Evolutionary conservation across 2,888 invertebrate genomes (phyloP), one percentile per base, ranked within the genome.

Genomic region (Tenthredo mesomela): DNA sequence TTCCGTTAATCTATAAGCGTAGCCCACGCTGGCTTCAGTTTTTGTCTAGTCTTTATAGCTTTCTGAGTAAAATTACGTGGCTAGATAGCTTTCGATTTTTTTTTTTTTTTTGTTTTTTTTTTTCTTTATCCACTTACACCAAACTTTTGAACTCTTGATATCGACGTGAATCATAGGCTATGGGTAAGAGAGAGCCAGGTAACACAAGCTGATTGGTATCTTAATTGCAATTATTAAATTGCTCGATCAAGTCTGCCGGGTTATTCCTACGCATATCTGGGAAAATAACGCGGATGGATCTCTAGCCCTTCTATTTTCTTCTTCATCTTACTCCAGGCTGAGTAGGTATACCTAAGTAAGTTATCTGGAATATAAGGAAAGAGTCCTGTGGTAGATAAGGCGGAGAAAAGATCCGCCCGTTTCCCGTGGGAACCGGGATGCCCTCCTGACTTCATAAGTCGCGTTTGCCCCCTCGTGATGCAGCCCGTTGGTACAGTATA

Each of bases 171-270:
- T 82, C 82, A 70, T 70, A 29, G 25, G 82, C 50, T 47, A 70
- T 7, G 10, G 33, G 25, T 12, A 29, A 40, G n/a, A 61, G 80
- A 61, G 65, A 61, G 21, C 40, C 37, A 61, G 50, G 3, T 33
- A 67, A 33, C 21, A 12, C 18, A n/a, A 65, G 82, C 70, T 70
- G 82, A 82, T 82, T 67, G 67, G 82, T 82, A 82, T 82, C 82
- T 82, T 82, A 82, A 82, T 82, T 82, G 82, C 82, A 82, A 82
- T 82, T 82, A 82, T 82, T 82, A 82, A 82, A 82, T 82, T 82
- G 82, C 82, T 82, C 82, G 82, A 82, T 82, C 82, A 70, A 82
- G 37, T 82, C 67, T 61, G 67, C 67, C 29, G 70, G 21, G 43
- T 9, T 50, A 54, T 61, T 61, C 80, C 82, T 82, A 82, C 82